Base-by-base conservation (phyloP, 1,140 invertebrate species). In the Trichomalopsis sarcophagae region DNA sequence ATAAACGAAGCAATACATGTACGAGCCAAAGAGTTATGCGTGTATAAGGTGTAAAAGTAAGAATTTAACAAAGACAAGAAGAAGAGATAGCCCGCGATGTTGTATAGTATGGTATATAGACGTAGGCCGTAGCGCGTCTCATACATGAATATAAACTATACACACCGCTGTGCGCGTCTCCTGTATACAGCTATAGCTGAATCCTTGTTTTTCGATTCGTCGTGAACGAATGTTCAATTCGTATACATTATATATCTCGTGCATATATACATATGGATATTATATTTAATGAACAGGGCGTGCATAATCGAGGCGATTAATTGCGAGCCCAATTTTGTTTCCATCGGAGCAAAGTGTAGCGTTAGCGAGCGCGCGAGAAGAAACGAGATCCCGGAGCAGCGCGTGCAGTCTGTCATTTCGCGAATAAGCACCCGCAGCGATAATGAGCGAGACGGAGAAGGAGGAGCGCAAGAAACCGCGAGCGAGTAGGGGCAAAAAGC, bases 141-240 rank as follows among this genome's bases (percentile, higher is more conserved):
- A 86, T 80, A 83, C 84, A 86, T 71, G 82, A 89, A 40, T 89
- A 85, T 89, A 85, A 87, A 87, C 33, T 88, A 86, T 89, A 55
- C 14, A 50, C 47, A 90, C 86, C 47, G 89, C 86, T 90, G 88
- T 88, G 87, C 89, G 88, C 90, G 88, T 90, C 89, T 89, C 77
- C 82, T 89, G 27, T 27, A n/a, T n/a, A n/a, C n/a, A n/a, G n/a
- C n/a, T n/a, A n/a, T n/a, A 91, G 89, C 84, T 90, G 84, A 90
- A 91, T 89, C 90, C 88, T 88, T 88, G 87, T 90, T 91, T 91
- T 89, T 50, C 86, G 89, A 91, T 90, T 91, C 88, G 87, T 90
- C 89, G 86, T 89, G 86, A 91, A 90, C 87, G 87, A 89, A 89
- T 86, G 87, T 89, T 89, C 89, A 27, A 27, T 88, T 88, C 77